Conservation (phyloP, 2,797 vertebrate genomes). For the Hirundo rustica region DNA sequence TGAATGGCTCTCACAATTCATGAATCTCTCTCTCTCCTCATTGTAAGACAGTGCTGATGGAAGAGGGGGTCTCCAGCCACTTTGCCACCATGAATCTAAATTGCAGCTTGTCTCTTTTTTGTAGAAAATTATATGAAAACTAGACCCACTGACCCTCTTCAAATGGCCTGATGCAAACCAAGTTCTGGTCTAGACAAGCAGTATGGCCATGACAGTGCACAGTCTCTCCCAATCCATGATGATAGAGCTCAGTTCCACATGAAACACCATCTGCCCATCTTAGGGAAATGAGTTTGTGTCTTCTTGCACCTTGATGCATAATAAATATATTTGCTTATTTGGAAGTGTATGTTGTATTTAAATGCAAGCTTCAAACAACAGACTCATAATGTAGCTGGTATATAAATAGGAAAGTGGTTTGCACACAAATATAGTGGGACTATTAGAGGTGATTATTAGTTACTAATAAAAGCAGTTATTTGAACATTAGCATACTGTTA, state of each 20-base stretch:
- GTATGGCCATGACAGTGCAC: fast-evolving
- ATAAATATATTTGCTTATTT: neutral
- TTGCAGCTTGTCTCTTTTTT: neutral
- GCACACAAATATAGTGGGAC: conserved; percentile 33
- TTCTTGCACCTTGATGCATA: neutral
- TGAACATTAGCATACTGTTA: conserved; percentile 42
- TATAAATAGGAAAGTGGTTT: conserved; percentile 49
- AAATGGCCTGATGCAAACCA: neutral
- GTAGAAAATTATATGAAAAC: neutral
- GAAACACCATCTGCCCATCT: neutral
- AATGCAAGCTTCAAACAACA: neutral
- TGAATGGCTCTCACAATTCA: fast-evolving
- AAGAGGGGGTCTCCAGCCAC: neutral
- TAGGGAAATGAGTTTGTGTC: neutral
- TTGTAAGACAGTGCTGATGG: neutral
- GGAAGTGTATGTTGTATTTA: neutral
- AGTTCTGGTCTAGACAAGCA: neutral
- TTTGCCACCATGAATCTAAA: fast-evolving
- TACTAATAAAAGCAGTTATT: conserved; percentile 42
- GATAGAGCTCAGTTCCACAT: neutral
- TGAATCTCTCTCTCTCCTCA: neutral
- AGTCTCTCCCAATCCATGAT: neutral
- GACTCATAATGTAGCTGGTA: neutral
- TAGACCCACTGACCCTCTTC: neutral
- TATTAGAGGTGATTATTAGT: conserved; percentile 51